Evolutionary conservation across 2,888 invertebrate genomes (phyloP).

Genomic region (Eutolmus rufibarbis): DNA sequence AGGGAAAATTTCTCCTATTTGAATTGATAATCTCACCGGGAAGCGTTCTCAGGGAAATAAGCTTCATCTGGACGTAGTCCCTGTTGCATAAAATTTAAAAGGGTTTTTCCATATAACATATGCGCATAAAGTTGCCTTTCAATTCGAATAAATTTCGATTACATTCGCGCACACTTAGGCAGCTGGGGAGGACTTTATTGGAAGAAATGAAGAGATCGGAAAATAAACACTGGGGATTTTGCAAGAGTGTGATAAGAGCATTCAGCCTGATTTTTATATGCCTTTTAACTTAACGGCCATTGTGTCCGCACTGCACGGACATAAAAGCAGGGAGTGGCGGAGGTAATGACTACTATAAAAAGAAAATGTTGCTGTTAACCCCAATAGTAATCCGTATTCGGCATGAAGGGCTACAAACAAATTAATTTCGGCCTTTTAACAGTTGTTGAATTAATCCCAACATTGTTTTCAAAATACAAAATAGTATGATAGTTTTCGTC

Average conservation of each 20-base stretch:
- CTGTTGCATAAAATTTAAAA: conserved; percentile 23
- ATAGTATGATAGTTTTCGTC: not conserved
- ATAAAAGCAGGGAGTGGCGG: not conserved
- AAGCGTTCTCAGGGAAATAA: not conserved
- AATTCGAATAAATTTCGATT: conserved; percentile 26
- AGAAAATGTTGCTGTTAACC: not conserved
- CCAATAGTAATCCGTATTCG: not conserved
- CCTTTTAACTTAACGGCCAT: not conserved
- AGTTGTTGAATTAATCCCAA: not conserved
- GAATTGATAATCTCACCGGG: conserved; percentile 15
- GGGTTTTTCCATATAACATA: not conserved
- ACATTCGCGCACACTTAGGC: not conserved
- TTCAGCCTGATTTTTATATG: not conserved
- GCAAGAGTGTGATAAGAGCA: not conserved
- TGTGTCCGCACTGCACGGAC: not conserved
- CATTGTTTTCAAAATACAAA: not conserved
- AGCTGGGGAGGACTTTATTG: not conserved
- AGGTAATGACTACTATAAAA: not conserved
- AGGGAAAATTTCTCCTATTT: not conserved
- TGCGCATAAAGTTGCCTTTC: not conserved
- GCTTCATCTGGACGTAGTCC: not conserved
- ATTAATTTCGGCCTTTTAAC: not conserved
- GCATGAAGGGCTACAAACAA: not conserved
- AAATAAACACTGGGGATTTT: not conserved
- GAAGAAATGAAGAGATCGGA: not conserved